These are phyloP conservation scores for Agelas oroides DNA, from an alignment of 37 sponge, comb jelly and placozoan genomes.

Conservation along the genomic window DNA sequence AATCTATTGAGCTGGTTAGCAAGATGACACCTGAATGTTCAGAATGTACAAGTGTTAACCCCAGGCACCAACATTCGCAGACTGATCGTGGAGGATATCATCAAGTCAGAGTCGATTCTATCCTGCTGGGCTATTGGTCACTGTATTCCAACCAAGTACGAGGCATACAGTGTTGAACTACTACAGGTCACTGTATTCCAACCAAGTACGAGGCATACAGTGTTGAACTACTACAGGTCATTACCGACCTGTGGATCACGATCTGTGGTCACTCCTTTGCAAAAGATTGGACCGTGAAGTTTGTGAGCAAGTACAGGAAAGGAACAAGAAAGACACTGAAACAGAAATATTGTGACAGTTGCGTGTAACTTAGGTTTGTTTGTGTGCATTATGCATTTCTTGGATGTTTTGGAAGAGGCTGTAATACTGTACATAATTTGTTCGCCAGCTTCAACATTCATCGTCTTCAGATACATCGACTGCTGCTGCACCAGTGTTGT, in stretches of 20 bases:
- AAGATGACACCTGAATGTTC: too few species aligned
- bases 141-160: conserved; percentile 24
- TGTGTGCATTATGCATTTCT: conserved; percentile 24
- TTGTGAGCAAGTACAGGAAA: conserved; percentile 18
- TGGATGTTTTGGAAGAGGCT: conserved; percentile 20
- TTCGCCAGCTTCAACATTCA: conserved; percentile 25
- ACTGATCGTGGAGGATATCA: too few species aligned
- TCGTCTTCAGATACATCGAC: conserved; percentile 24
- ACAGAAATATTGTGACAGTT: too few species aligned
- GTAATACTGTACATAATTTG: not conserved
- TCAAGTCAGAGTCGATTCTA: too few species aligned
- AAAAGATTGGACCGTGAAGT: conserved; percentile 9
- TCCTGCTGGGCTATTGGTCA: too few species aligned
- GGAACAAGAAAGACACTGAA: too few species aligned
- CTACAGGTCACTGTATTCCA: conserved; percentile 21
- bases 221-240: conserved; percentile 27
- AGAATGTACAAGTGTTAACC: too few species aligned
- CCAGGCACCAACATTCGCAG: too few species aligned
- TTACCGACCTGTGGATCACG: too few species aligned
- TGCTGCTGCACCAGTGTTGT: too few species aligned
- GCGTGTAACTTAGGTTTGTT: too few species aligned
- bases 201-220: conserved; percentile 27
- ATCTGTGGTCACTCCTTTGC: conserved; percentile 37
- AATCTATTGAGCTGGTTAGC: not conserved
- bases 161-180: conserved; percentile 32